Base-by-base conservation (phyloP, 2,888 invertebrate species). In the Nephrocerus scutellatus region DNA sequence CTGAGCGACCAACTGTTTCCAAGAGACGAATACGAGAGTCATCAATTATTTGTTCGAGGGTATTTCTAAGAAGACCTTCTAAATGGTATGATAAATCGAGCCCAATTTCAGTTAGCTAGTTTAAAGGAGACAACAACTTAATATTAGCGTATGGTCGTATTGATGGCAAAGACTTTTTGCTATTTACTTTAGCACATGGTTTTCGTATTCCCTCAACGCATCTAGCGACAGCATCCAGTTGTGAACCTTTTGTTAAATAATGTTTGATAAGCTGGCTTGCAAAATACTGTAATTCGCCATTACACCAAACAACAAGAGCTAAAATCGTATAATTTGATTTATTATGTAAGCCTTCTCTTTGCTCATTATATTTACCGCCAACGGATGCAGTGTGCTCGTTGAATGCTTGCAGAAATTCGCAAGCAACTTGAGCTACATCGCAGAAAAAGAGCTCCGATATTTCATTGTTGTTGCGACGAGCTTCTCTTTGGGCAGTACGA, bases 221-320 rank as follows among this genome's bases (percentile, higher is more conserved):
- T 60, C 89, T 89, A 6, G 91, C 81, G 36, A 93, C 77, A 2
- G 82, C 80, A 46, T 85, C 82, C 54, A 93, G 70, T 7, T 84
- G 79, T 37, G 88, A 84, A 67, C 93, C 91, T 6, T 90, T 88
- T 51, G 86, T 84, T 60, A 95, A 88, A 32, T 93, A 82, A 68
- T 93, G 88, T 57, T 87, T 85, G 35, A 84, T 80, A 53, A 89
- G 75, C 68, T 87, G 85, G 51, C 80, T 80, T 53, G 84, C 83
- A 57, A 90, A 77, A 54, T 82, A 75, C 54, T 82, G 81, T 40
- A 89, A 70, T 70, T 90, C 88, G 48, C 79, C 76, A 57, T 87
- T 87, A 49, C 87, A 84, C 96, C 96, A 96, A 5, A 92, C 86
- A 46, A 92, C 79, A 50, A 93, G 82, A 37, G 82, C 85, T 81